phyloP scores from a whole-genome alignment of 2,888 invertebrate genomes.

The Erebia aethiops region DNA sequence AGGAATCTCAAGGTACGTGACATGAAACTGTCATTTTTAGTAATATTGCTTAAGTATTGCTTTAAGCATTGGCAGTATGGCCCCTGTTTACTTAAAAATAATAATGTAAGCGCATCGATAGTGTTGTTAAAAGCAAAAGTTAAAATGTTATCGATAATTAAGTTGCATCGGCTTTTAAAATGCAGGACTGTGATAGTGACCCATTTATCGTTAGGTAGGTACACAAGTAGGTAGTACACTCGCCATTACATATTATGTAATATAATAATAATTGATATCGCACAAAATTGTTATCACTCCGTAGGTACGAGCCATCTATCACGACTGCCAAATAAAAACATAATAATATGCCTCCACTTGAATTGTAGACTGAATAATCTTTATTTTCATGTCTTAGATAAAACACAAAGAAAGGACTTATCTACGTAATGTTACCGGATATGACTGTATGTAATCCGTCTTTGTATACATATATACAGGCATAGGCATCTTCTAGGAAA shows the following conservation, averaged over 20 bases:
- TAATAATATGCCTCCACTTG: neutral
- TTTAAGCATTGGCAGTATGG: too few species aligned
- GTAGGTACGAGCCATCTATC: neutral
- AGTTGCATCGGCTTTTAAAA: neutral
- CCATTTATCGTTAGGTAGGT: neutral
- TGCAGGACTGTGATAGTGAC: neutral
- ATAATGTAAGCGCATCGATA: neutral
- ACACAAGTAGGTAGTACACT: too few species aligned
- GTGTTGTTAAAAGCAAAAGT: neutral
- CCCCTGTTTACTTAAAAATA: too few species aligned
- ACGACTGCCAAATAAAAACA: neutral
- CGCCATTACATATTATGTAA: slow-evolving; percentile 3
- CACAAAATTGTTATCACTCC: neutral
- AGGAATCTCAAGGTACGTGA: neutral
- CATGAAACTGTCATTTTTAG: too few species aligned
- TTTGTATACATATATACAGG: too few species aligned
- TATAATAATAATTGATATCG: neutral
- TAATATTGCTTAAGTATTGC: too few species aligned
- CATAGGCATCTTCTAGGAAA: too few species aligned
- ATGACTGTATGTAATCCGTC: too few species aligned
- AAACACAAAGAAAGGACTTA: neutral
- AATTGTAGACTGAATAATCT: neutral
- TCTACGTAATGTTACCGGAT: neutral
- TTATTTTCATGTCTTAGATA: neutral
- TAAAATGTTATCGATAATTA: slow-evolving; percentile 7